Evolutionary conservation across 2,888 invertebrate genomes (phyloP).

Genomic region (Chrysolina americana): DNA sequence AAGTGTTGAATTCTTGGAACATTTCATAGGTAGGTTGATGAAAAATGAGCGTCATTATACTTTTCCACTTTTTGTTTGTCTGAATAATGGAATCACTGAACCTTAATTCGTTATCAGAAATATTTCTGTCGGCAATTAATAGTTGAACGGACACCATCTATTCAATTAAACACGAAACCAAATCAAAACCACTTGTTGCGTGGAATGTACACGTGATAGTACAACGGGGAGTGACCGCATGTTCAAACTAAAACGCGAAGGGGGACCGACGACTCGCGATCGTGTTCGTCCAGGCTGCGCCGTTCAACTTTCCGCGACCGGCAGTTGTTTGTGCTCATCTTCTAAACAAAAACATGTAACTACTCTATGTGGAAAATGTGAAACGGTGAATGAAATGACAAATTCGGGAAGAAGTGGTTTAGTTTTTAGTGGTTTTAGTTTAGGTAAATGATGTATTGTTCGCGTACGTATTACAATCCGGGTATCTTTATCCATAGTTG

Average conservation of each 20-base stretch:
- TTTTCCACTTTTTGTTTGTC: too few species aligned
- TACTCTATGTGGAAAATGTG: constrained; percentile 41
- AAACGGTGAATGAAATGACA: constrained; percentile 35
- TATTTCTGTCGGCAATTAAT: too few species aligned
- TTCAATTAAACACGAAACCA: neutral
- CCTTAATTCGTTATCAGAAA: too few species aligned
- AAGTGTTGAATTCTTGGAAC: too few species aligned
- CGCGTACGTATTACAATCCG: neutral
- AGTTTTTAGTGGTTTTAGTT: constrained; percentile 27
- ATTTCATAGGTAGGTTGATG: too few species aligned
- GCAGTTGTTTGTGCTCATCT: constrained; percentile 47
- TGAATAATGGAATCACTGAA: too few species aligned
- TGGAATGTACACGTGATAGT: constrained; percentile 44
- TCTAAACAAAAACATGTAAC: constrained; percentile 45
- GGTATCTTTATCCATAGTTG: neutral
- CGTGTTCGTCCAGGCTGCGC: constrained; percentile 41
- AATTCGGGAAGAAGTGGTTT: neutral
- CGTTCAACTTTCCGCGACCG: constrained; percentile 37
- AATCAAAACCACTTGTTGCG: constrained; percentile 48
- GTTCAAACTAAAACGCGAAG: constrained; percentile 35
- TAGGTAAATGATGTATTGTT: neutral
- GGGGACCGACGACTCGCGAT: constrained; percentile 36
- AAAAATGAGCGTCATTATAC: too few species aligned
- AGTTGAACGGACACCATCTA: neutral
- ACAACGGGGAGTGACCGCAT: constrained; percentile 44